Base-by-base conservation (phyloP, 2,113 vertebrate genomes). In the Ciconia boyciana region DNA sequence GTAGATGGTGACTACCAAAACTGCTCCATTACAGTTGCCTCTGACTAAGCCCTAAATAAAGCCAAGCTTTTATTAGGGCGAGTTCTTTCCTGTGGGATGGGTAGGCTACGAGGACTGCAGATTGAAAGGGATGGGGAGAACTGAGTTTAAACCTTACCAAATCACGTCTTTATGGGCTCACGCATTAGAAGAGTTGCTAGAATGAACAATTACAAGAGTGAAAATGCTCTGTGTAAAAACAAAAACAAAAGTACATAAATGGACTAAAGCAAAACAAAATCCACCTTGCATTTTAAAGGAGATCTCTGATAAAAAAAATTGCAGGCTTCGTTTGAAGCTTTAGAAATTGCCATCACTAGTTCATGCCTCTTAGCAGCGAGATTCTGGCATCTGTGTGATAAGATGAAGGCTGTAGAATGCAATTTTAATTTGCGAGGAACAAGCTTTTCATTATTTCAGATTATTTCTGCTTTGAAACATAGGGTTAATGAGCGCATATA, bases 331-430 rank as follows among this genome's bases (percentile, higher is more conserved):
- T 95, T 70, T 93, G 84, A 95, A 94, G 89, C 87, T 64, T 90
- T 83, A 83, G 76, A 85, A 83, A 93, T 90, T 88, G 77, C 55
- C 39, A 26, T 86, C 58, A 48, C 65, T 88, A 26, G 54, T 88
- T 96, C 70, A 55, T 81, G 71, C 71, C n/a, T 94, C 51, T 95
- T 58, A 75, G 58, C 49, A 83, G 81, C 4, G 14, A 81, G 60
- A 76, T 94, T 95, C 93, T 96, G 93, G 94, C 64, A 26, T 91
- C 83, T 77, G 32, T 81, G 60, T 81, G 94, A 93, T 94, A 92
- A 96, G 94, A 60, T 84, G 83, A 94, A 95, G 77, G 72, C 52
- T 94, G 74, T 71, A 54, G 49, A 92, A 79, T 55, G 36, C 41
- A 82, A 87, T 94, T 93, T 86, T 77, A 80, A 85, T 95, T 88